Percentiles rank a stretch among this genome's conserved stretches.
Evolutionary conservation across 2,888 invertebrate genomes (phyloP).

Genomic region (Agrochola lychnidis): DNA sequence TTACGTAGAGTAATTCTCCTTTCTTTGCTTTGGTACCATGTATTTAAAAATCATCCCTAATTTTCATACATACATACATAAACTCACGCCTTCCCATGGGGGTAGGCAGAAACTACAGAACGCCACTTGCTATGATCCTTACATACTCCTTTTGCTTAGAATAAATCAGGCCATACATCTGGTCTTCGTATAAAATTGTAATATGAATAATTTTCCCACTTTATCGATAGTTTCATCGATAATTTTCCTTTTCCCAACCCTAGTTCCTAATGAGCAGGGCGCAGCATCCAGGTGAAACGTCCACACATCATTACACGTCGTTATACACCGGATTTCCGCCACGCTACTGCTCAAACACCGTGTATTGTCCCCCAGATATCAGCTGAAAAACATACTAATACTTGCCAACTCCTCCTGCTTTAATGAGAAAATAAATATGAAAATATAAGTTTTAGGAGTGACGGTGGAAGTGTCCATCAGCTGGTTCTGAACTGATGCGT

Average conservation of each 20-base stretch:
- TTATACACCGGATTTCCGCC: conserved; percentile 86
- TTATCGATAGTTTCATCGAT: conserved; percentile 1
- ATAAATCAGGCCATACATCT: not conserved
- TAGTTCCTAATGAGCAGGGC: conserved; percentile 79
- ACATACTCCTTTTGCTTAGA: not conserved
- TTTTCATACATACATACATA: not conserved
- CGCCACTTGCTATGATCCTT: not conserved
- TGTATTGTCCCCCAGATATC: conserved; percentile 76
- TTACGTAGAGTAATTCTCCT: not conserved
- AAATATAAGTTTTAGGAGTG: conserved; percentile 38
- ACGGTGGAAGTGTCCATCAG: conserved; percentile 43
- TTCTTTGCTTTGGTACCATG: not conserved
- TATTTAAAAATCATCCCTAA: not conserved
- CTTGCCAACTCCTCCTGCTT: conserved; percentile 52
- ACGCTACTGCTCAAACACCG: conserved; percentile 78
- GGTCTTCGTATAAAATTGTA: not conserved
- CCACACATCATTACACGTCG: conserved; percentile 86
- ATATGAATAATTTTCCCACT: not conserved
- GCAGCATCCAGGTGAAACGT: conserved; percentile 86
- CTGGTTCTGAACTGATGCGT: conserved; percentile 36
- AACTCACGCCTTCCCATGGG: not conserved
- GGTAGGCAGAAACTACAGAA: not conserved
- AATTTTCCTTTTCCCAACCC: conserved; percentile 57
- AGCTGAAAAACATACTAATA: conserved; percentile 60
- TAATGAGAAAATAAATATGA: conserved; percentile 57